Evolutionary conservation across 2,113 vertebrate genomes (phyloP), one percentile per base, ranked within the genome.

Genomic region (Loxodonta africana): DNA sequence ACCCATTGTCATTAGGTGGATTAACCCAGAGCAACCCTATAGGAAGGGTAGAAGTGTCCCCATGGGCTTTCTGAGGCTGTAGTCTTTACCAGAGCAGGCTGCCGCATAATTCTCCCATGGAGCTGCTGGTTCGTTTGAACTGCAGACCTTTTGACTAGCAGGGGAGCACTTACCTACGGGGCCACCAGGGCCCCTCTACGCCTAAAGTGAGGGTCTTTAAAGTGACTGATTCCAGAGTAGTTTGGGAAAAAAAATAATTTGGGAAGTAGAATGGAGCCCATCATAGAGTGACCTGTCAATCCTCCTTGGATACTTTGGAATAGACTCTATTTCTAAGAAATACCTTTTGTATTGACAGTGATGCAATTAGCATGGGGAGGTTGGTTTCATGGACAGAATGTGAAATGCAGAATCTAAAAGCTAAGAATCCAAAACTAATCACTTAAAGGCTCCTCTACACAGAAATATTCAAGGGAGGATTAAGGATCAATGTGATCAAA

Each of bases 341-440:
- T 44, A 26, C 28, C 57, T 62, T 85, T 90, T 81, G 21, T 91
- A 53, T 33, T 67, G 60, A 87, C 14, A 95, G 23, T 37, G 48
- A 65, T 80, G 26, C 84, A 97, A 92, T 96, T 95, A 97, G 84
- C 65, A 84, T 0, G 0, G 48, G 37, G 65, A 76, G 28, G 80
- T 46, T 97, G 62, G 78, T 33, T 88, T 73, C 78, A 92, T 88
- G 90, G 88, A 96, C 44, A 85, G 82, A 94, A 97, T 96, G 95
- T 95, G 96, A 96, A 95, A 88, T 51, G 46, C 25, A 90, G 69
- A 91, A 69, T 82, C 73, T 84, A 84, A 97, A 97, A 98, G 65
- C 88, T 96, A 96, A 94, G 88, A 91, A 90, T 65, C 88, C 82
- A 96, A 97, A 90, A 92, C 93, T 77, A 94, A 96, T 97, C 95